Base-by-base conservation (phyloP, 2,797 vertebrate species). In the Tiaroga cobitis region DNA sequence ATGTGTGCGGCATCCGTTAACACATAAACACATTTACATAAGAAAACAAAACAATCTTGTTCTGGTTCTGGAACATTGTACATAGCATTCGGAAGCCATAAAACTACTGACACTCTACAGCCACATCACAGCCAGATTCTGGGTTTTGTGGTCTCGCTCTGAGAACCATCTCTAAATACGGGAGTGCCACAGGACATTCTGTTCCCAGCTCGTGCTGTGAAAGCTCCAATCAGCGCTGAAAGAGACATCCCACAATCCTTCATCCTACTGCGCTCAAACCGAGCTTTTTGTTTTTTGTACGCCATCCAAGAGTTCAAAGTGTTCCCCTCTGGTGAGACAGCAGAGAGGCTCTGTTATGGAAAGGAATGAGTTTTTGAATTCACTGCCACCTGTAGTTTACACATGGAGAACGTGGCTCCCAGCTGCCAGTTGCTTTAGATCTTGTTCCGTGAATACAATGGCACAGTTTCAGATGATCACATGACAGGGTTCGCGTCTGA, bases 121-220 rank as follows among this genome's bases (percentile, higher is more conserved):
- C 86, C 85, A 89, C 88, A 82, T 86, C 67, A 82, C 69, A 89
- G 70, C 59, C 68, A 49, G 54, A 78, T 78, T 82, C 41, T 51
- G 56, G 79, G 67, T 56, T 74, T 41, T 15, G 82, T 6, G 82
- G 85, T 75, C 34, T 34, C 41, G 24, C 82, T 72, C 67, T 43
- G 70, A 81, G 67, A 74, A 81, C 46, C 84, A 74, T 89, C 73
- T 87, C 78, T 67, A 86, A 85, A 87, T 82, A 85, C 21, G n/a
- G 56, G 82, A 85, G 74, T 68, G 80, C 78, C 89, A 68, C 79
- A 88, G 91, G 86, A 93, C 90, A 85, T 92, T 92, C 91, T 93
- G 92, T 94, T 92, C 92, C 85, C 63, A 69, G 13, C 79, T 85
- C 80, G 51, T 82, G 68, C 87, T 87, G 79, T 68, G 73, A 89